Base-by-base conservation (phyloP, 2,113 vertebrate species). In the Australoheros scitulus region DNA sequence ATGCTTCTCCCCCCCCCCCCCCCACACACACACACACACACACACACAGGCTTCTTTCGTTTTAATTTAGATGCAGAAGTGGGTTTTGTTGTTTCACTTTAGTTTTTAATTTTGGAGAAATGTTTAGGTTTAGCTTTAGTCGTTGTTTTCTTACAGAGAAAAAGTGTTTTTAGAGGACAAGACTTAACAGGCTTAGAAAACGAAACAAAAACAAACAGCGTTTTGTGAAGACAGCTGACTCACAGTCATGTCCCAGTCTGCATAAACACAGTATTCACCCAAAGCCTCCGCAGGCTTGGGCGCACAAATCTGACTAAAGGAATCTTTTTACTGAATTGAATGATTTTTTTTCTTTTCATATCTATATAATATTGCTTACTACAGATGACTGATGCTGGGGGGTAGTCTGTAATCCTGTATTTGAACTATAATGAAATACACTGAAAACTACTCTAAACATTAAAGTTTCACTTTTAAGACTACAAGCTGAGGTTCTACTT, bases 1-100 rank as follows among this genome's bases (percentile, higher is more conserved):
- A 43, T 10, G 11, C 38, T 26, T 4, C 63, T 17, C 61, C 2
- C 4, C 0, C 3, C 3, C 1, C 29, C 0, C n/a, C n/a, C n/a
- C n/a, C n/a, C n/a, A n/a, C n/a, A n/a, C n/a, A n/a, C n/a, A n/a
- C n/a, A n/a, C n/a, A n/a, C n/a, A n/a, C n/a, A n/a, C n/a, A n/a
- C n/a, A n/a, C n/a, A n/a, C n/a, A n/a, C 64, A 26, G 38, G 26
- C 38, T 17, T 68, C 1, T 68, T 68, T 68, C 17, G 15, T 18
- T 70, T 70, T 47, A 22, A 18, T 68, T 50, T 68, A 2, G 41
- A 29, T 70, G 47, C 11, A 2, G 47, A 70, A 0, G 41, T 50
- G 15, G 47, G 11, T 24, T 70, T 50, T 13, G 14, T 50, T 50
- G 24, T 70, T 70, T 70, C 65, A 29, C 15, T 50, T 70, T 70